Conservation (phyloP, 2,888 invertebrate species). For the Buathra laborator region DNA sequence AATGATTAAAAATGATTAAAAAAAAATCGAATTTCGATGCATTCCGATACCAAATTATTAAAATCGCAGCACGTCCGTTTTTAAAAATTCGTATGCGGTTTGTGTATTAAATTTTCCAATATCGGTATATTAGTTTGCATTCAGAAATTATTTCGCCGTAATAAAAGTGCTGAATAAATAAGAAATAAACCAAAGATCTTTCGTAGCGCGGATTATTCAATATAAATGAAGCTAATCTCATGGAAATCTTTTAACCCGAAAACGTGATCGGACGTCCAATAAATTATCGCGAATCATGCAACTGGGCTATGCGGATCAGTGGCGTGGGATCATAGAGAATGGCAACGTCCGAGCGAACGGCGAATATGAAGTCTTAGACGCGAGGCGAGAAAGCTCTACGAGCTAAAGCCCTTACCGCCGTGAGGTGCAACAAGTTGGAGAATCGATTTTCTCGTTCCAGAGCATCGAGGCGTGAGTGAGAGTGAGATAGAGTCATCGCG, state of each 20-base stretch:
- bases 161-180: too few relatives aligned
- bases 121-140: too few relatives aligned
- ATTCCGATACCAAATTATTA: too few relatives aligned
- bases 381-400: slow-evolving; percentile 32
- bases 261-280: not conserved
- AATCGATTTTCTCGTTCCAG: slow-evolving; percentile 65
- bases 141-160: too few relatives aligned
- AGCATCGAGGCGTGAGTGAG: slow-evolving; percentile 34
- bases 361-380: slow-evolving; percentile 37
- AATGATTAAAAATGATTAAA: too few relatives aligned
- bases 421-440: slow-evolving; percentile 68
- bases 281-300: not conserved
- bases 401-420: slow-evolving; percentile 30
- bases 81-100: too few relatives aligned
- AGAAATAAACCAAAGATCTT: too few relatives aligned
- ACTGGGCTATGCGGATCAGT: not conserved
- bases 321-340: not conserved
- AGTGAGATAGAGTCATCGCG: slow-evolving; percentile 37
- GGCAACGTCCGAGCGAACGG: not conserved
- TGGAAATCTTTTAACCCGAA: not conserved
- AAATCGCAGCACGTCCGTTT: too few relatives aligned
- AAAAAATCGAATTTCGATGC: too few relatives aligned
- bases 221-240: too few relatives aligned
- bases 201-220: too few relatives aligned
- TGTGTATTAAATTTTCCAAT: too few relatives aligned